Evolutionary conservation across 2,888 invertebrate species (phyloP), one percentile per base, ranked within the genome.

Genomic region (Spialia ferax): DNA sequence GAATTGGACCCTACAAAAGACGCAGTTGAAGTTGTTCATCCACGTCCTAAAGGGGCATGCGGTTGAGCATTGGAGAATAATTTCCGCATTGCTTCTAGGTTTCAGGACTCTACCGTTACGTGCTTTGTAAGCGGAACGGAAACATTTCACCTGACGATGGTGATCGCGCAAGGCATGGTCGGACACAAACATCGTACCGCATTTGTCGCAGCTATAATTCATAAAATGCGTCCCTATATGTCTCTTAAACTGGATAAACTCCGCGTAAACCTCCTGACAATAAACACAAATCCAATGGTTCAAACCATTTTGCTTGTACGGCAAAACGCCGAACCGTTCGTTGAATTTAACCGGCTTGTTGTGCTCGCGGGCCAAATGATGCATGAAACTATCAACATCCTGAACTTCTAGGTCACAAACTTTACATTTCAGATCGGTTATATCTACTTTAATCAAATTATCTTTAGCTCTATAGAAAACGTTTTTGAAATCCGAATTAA

Each of bases 1-100:
- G 1, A 88, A 87, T 61, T 93, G 91, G 0, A 90, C 84, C 5
- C 92, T 81, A 76, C 93, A 93, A 71, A 93, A 91, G 0, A 92
- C 89, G 66, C 93, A 93, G 72, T 88, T 91, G 64, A 93, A 92
- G 72, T 92, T 90, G 69, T 84, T 89, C 71, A 88, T 90, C 92
- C 92, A 93, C 2, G 91, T 92, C 61, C 93, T 79, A 68, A 93
- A 93, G 0, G 93, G 93, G 52, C 85, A 87, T 0, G 88, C 93
- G 0, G 93, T 90, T 0, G 93, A 91, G 72, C 86, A 91, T 73
- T 91, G 89, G 0, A 93, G 75, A 54, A 93, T 90, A 2, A 93
- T 89, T 73, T 91, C 90, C 0, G 93, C 93, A 70, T 93, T 93
- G 1, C 80, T 85, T 18, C 93, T 82, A 5, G 89, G 88, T 54